phyloP scores from a whole-genome alignment of 2,797 vertebrate species.

The Babyrousa celebensis region DNA sequence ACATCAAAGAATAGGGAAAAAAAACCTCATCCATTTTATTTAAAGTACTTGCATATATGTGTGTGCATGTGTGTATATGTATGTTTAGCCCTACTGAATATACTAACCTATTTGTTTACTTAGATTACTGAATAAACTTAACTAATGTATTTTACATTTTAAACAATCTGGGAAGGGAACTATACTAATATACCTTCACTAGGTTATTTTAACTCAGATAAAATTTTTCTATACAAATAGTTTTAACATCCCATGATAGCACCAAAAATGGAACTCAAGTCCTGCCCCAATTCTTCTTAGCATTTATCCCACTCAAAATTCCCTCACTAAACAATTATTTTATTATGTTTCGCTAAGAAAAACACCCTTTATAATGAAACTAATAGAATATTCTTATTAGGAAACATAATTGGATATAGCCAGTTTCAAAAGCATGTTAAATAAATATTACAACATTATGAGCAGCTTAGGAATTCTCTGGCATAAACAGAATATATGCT shows the following conservation, averaged over 20 bases:
- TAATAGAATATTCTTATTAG: not conserved
- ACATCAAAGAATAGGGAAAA: not conserved
- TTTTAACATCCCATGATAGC: not conserved
- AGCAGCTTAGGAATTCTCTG: not conserved
- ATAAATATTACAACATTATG: not conserved
- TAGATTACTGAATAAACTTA: not conserved
- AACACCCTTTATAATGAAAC: not conserved
- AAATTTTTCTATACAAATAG: not conserved
- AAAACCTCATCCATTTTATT: not conserved
- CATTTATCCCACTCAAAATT: not conserved
- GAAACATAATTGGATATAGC: not conserved
- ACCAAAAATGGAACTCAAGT: not conserved
- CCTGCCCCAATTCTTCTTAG: not conserved
- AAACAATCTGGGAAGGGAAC: not conserved
- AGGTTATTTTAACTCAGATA: not conserved
- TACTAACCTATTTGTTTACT: not conserved
- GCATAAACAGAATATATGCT: not conserved
- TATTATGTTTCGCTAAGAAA: slow-evolving; percentile 21
- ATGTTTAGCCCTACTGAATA: not conserved
- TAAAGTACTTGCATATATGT: not conserved
- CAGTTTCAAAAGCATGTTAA: not conserved
- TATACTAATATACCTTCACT: not conserved
- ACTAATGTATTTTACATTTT: not conserved
- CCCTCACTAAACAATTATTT: not conserved
- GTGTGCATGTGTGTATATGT: no score